phyloP scores from a whole-genome alignment of 2,113 vertebrate species.

The Odontophorus gujanensis region DNA sequence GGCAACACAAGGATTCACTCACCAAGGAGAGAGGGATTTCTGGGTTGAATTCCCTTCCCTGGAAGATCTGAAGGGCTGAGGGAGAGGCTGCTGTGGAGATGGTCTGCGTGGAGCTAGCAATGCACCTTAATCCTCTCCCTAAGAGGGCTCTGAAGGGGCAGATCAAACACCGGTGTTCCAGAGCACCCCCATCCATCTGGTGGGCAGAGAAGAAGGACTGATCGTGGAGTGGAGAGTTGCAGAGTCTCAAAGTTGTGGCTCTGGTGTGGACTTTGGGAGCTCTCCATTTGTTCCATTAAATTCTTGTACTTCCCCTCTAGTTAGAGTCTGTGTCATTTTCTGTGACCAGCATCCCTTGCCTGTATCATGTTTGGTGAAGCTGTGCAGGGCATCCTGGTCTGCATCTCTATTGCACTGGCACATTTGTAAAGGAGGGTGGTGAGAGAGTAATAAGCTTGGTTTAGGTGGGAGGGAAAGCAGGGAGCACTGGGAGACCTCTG shows the following conservation, averaged over 20 bases:
- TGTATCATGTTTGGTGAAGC: accelerated
- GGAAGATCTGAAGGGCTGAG: conserved; percentile 26
- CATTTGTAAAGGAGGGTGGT: background rate
- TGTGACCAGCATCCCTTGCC: background rate
- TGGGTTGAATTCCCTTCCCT: background rate
- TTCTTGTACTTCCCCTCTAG: background rate
- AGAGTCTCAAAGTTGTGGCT: background rate
- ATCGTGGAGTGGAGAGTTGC: background rate
- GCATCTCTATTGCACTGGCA: background rate
- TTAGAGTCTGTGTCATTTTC: conserved; percentile 14
- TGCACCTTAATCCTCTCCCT: conserved; percentile 39
- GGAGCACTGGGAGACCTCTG: accelerated
- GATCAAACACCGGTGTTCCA: background rate
- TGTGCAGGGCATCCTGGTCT: background rate
- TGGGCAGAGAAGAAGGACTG: conserved; percentile 33
- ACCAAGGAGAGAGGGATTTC: background rate
- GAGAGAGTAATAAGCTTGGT: background rate
- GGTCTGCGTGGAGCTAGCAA: background rate
- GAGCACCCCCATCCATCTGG: background rate
- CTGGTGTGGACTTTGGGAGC: background rate
- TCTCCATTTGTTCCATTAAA: conserved; percentile 76
- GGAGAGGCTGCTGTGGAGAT: background rate
- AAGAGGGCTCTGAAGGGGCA: background rate
- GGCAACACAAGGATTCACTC: background rate
- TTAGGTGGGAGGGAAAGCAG: background rate